Percentiles rank a stretch among this genome's conserved stretches.
phyloP scores from a whole-genome alignment of 2,797 vertebrate species.

The Chromobotia macracanthus region DNA sequence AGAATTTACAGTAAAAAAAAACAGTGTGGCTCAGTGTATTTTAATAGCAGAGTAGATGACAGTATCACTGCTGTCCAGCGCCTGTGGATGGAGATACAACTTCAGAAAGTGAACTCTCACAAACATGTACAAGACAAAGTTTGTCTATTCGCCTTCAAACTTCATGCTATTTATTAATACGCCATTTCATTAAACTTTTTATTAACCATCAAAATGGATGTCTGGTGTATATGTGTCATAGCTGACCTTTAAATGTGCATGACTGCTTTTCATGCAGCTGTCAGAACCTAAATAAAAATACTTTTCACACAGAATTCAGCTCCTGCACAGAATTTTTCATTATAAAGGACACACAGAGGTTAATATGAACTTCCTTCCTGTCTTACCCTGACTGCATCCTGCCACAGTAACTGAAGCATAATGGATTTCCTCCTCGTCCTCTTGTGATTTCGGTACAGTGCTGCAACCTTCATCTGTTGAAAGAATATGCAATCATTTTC shows the following conservation, averaged over 20 bases:
- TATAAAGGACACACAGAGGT: not conserved
- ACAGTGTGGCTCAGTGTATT: not conserved
- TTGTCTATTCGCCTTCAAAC: no score
- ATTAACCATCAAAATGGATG: not conserved
- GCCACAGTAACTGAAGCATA: conserved; percentile 15
- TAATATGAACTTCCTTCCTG: not conserved
- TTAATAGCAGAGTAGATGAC: conserved; percentile 7
- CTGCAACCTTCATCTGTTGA: not conserved
- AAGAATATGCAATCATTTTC: not conserved
- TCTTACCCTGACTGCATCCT: conserved; percentile 9
- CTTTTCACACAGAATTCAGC: not conserved
- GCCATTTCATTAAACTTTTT: no score
- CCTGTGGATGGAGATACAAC: not conserved
- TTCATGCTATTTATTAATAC: not conserved
- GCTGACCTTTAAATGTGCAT: not conserved
- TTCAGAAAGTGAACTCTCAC: no score
- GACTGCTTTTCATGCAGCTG: not conserved
- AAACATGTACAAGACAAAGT: not conserved
- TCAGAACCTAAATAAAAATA: not conserved
- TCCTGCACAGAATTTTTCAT: not conserved
- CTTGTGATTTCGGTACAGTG: not conserved
- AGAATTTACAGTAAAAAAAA: not conserved
- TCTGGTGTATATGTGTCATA: not conserved
- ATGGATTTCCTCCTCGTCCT: conserved; percentile 17
- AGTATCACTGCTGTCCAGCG: not conserved